A percentile compares a stretch with the other conserved stretches of the same genome.
These are phyloP conservation scores for Lepeophtheirus nordmannii DNA, from an alignment of 2,888 invertebrate species.

Conservation along the genomic window DNA sequence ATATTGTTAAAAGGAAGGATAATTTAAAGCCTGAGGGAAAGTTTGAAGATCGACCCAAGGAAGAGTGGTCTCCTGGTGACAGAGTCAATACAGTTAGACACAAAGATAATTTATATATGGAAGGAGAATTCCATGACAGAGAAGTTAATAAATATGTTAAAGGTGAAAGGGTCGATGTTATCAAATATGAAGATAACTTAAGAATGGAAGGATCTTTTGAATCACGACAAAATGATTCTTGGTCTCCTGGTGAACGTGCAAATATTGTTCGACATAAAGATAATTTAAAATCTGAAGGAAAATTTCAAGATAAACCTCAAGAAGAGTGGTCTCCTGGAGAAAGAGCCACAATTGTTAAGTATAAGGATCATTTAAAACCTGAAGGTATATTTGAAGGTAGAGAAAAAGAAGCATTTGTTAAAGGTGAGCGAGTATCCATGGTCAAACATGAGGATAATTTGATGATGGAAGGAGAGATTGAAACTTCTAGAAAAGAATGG, in stretches of 20 bases:
- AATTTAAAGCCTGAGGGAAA: constrained; percentile 30
- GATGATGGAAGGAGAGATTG: constrained; percentile 41
- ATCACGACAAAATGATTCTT: not conserved
- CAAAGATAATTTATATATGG: constrained; percentile 37
- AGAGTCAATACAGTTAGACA: constrained; percentile 30
- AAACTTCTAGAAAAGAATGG: constrained; percentile 11
- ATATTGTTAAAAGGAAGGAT: constrained; percentile 8
- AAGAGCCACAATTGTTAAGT: constrained; percentile 18
- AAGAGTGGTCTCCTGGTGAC: constrained; percentile 33
- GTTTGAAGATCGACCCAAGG: constrained; percentile 30
- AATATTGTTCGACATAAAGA: constrained; percentile 37
- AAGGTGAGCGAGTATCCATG: not conserved
- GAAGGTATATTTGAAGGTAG: constrained; percentile 28
- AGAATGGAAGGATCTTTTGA: constrained; percentile 26
- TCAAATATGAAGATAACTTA: constrained; percentile 26
- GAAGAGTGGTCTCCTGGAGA: constrained; percentile 10
- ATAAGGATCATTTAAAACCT: constrained; percentile 23
- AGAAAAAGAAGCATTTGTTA: not conserved
- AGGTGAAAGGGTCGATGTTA: constrained; percentile 28
- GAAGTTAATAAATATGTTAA: constrained; percentile 30
- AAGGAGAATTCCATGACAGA: constrained; percentile 33
- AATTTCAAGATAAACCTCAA: constrained; percentile 23
- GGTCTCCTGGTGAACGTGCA: constrained; percentile 33
- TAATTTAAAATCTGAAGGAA: constrained; percentile 30
- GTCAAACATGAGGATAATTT: constrained; percentile 38